Percentiles rank a stretch among this genome's conserved stretches.
phyloP scores from a whole-genome alignment of 2,797 vertebrate species.

The Lutjanus argentimaculatus region DNA sequence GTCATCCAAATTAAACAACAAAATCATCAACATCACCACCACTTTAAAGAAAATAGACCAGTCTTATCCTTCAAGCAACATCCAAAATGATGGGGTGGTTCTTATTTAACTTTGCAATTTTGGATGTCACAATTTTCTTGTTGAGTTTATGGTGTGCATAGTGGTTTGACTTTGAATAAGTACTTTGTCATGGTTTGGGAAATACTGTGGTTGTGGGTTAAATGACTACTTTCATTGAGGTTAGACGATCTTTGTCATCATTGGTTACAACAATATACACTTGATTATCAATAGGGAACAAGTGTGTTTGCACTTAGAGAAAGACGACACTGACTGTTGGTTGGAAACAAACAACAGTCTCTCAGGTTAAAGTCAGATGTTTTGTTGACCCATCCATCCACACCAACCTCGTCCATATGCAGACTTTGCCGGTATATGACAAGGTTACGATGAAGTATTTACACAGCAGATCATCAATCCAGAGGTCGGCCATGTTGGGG shows the following conservation, averaged over 20 bases:
- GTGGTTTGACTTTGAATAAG: background rate
- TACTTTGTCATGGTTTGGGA: background rate
- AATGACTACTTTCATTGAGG: background rate
- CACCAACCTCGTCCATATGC: background rate
- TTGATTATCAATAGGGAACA: background rate
- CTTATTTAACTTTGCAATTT: background rate
- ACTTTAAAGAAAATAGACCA: background rate
- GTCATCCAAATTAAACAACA: too few species aligned
- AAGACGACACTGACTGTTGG: too few species aligned
- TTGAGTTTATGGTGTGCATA: background rate
- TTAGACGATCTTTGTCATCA: background rate
- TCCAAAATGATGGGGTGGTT: background rate
- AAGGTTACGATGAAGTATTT: too few species aligned
- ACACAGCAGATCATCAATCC: too few species aligned
- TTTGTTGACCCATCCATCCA: background rate
- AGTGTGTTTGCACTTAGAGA: too few species aligned
- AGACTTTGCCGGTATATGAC: background rate
- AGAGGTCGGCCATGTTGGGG: too few species aligned
- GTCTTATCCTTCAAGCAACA: background rate
- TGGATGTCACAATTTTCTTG: background rate
- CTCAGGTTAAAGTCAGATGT: too few species aligned
- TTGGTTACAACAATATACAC: background rate
- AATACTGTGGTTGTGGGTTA: background rate
- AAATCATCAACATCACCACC: too few species aligned
- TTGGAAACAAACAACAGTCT: background rate